Evolutionary conservation across 2,888 invertebrate genomes (phyloP), one percentile per base, ranked within the genome.

Genomic region (Leucophenga montana): DNA sequence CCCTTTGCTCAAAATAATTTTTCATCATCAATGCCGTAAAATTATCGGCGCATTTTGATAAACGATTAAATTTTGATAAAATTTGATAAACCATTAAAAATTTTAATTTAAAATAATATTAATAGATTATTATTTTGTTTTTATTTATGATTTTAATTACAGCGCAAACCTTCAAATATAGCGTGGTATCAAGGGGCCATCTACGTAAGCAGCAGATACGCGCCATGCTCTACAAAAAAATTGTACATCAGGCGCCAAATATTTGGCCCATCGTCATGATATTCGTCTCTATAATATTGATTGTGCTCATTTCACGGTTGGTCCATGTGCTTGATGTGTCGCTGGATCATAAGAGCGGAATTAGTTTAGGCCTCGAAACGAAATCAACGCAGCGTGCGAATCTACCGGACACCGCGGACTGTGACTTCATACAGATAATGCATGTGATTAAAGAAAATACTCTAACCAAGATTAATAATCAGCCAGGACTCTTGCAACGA

Each of bases 241-340:
- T 85, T 71, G 73, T 85, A 14, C 76, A 83, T 46, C 75, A 82
- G 65, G 83, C 85, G 0, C 85, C 85, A 0, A 84, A 77, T 72
- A 64, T 80, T 0, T 83, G 85, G 77, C 83, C 85, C 3, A 56
- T 85, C 3, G 69, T 83, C 4, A 82, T 83, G 78, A 77, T 85
- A 31, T 73, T 82, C 91, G 92, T 91, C 93, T 94, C 89, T 13
- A 73, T 82, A 5, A 20, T 85, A n/a, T 64, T 84, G 20, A 76
- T 85, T 9, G 67, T 83, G 4, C 44, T 79, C 5, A 75, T 83
- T 11, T 75, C 79, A 0, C 71, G 72, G 2, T 16, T 85, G 33
- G 76, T 75, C 5, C 64, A 76, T 2, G 66, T 76, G 9, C 59
- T 83, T 4, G 66, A 72, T 56, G 66, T 82, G 14, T 72, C 78